Evolutionary conservation across 2,888 invertebrate genomes (phyloP).

Genomic region (Therioaphis trifolii): DNA sequence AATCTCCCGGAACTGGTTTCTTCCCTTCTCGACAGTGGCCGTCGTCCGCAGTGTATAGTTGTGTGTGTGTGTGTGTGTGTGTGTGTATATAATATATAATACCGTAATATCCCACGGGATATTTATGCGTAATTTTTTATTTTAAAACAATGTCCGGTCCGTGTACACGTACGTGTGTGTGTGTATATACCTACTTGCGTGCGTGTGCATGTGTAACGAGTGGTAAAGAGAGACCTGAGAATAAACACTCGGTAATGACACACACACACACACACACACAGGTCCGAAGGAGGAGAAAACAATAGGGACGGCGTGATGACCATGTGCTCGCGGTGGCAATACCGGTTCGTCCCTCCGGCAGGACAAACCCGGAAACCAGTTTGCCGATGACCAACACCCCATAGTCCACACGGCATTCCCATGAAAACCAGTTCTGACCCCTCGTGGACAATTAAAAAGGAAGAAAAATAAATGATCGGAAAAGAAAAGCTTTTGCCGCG

Average conservation of each 20-base stretch:
- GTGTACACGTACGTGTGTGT: background rate
- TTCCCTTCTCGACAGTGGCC: background rate
- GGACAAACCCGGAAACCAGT: constrained; percentile 62
- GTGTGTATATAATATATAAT: constrained; percentile 5
- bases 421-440: constrained; percentile 63
- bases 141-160: constrained; percentile 62
- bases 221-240: constrained; percentile 18
- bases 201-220: too few species aligned
- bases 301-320: constrained; percentile 54
- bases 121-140: constrained; percentile 45
- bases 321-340: constrained; percentile 53
- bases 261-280: background rate
- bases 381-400: constrained; percentile 62
- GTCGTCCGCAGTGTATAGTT: background rate
- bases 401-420: constrained; percentile 44
- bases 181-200: background rate
- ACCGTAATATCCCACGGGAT: constrained; percentile 48
- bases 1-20: constrained; percentile 47
- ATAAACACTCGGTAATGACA: constrained; percentile 56
- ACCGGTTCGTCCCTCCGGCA: constrained; percentile 59
- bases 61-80: background rate
- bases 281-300: constrained; percentile 54
- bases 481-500: constrained; percentile 52
- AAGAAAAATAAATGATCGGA: constrained; percentile 52
- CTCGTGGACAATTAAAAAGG: constrained; percentile 47